Conservation (phyloP, 1,140 invertebrate species). For the Helicoverpa zea region DNA sequence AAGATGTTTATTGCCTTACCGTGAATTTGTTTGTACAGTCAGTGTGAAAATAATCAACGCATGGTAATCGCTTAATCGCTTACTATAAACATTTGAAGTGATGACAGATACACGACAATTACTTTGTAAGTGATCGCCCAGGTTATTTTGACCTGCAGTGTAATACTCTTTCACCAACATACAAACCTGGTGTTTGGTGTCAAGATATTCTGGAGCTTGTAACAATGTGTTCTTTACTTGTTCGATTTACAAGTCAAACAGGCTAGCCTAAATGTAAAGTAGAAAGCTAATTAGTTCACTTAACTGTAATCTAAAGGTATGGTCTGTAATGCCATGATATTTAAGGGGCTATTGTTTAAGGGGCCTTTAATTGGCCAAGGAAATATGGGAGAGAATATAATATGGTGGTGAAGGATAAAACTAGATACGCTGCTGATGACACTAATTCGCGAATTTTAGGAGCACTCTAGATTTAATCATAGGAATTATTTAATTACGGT, state of each 20-base stretch:
- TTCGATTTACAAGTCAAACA: conserved; percentile 47
- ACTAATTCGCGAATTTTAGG: too few relatives aligned
- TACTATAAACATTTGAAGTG: conserved; percentile 25
- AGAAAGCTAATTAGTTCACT: conserved; percentile 41
- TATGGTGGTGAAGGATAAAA: too few relatives aligned
- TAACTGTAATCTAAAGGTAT: conserved; percentile 24
- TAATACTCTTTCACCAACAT: neutral
- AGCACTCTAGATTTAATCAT: too few relatives aligned
- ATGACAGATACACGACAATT: conserved; percentile 36
- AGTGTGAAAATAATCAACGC: conserved; percentile 46
- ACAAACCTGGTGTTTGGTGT: neutral
- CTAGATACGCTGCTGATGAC: too few relatives aligned
- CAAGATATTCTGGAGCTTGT: neutral
- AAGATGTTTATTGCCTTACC: conserved; percentile 40
- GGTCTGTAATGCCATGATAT: neutral
- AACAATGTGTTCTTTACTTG: conserved; percentile 35
- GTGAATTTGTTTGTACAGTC: conserved; percentile 45
- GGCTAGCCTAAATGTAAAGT: conserved; percentile 24
- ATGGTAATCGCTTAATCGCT: conserved; percentile 42
- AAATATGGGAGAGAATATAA: too few relatives aligned
- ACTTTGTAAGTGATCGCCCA: neutral
- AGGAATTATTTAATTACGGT: too few relatives aligned
- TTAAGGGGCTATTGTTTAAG: neutral
- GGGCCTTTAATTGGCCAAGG: too few relatives aligned
- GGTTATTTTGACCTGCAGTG: conserved; percentile 2